Base-by-base conservation (phyloP, 2,113 vertebrate species). In the Crotalus helleri region DNA sequence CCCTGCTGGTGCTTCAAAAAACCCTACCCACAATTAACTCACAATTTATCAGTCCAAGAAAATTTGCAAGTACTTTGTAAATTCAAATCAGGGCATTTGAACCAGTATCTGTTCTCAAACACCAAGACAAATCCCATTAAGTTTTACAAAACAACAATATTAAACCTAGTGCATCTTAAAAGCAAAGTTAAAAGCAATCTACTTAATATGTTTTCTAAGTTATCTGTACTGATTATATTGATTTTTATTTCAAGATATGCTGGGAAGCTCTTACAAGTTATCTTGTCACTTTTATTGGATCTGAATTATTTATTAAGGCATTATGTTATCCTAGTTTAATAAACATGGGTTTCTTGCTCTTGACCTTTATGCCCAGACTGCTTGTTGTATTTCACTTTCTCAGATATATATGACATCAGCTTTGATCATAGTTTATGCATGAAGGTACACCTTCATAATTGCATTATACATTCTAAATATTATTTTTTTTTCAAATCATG, bases 321-420 rank as follows among this genome's bases (percentile, higher is more conserved):
- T 94, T 91, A 88, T 91, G 90, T 92, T 93, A 89, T 85, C 89
- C n/a, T 64, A 5, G 23, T 89, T 93, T 93, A 92, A 85, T 12
- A 89, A 93, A 85, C 10, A 44, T 6, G 0, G 23, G 21, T 92
- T 39, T 94, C 91, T 90, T 49, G 33, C 53, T 54, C 89, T 57
- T 92, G 39, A 89, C 9, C 91, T 81, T 10, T 5, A 11, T 24
- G 10, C 85, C 46, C 2, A 13, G 29, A 92, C 88, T 51, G 90
- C 39, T 93, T 59, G 57, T 61, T 1, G 0, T 1, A 2, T 91
- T 94, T 94, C 93, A 11, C 54, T 92, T 93, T 95, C 33, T 93
- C 92, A 85, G 69, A 29, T 0, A 2, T 23, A 90, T 6, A 81
- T 44, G 17, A 24, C 5, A 88, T 1, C 1, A 17, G 74, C 93